Evolutionary conservation across 2,888 invertebrate genomes (phyloP), one percentile per base, ranked within the genome.

Genomic region (Deladenus siricidicola): DNA sequence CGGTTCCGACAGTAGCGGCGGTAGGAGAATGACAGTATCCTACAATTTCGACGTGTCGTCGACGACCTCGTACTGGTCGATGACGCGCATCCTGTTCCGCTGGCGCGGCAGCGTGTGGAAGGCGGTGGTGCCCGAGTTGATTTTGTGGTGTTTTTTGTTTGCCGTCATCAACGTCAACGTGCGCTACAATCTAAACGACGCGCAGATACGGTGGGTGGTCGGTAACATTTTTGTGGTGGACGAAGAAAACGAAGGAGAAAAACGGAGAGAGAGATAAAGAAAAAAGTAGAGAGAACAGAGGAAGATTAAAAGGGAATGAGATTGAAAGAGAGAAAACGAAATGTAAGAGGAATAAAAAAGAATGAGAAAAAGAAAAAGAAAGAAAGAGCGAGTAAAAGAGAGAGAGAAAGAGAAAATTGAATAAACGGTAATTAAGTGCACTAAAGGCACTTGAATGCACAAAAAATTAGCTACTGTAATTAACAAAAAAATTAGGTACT

Each of bases 1-100:
- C n/a, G n/a, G n/a, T n/a, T n/a, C n/a, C n/a, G n/a, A n/a, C n/a
- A n/a, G n/a, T n/a, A n/a, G n/a, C n/a, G n/a, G n/a, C n/a, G n/a
- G n/a, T n/a, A n/a, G 26, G 29, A 67, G 24, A 47, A 75, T 75
- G 75, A 75, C 75, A 3, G 72, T 75, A 10, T 66, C 68, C 17
- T 75, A 75, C 60, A 73, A 71, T 56, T 66, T 70, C 43, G 74
- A 75, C 52, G 69, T 73, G 24, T 66, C 66, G 8, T 67, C 70
- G 14, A 69, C 69, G 29, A 65, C 66, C 23, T n/a, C n/a, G n/a
- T n/a, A n/a, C n/a, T 70, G 70, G 34, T 66, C 66, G 23, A 64
- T 70, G n/a, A 47, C 70, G 17, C 57, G 63, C 29, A 60, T 75
- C 29, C 54, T 75, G 2, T 67, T 72, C 45, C 59, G 75, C 59